Evolutionary conservation across 2,888 invertebrate species (phyloP).

Genomic region (Corythucha ciliata): DNA sequence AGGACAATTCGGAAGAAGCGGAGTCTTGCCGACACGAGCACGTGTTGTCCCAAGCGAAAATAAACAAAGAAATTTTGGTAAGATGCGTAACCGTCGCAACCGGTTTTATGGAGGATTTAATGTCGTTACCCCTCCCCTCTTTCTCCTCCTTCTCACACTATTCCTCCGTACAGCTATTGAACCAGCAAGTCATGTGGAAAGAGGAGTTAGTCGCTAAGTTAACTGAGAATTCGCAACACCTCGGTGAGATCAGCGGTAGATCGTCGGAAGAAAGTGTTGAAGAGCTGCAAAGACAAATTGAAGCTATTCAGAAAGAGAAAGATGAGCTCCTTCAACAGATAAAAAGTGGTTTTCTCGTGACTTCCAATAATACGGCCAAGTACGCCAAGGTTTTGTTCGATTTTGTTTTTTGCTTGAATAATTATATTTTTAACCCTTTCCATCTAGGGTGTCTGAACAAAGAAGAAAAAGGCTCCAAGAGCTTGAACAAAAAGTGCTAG

Average conservation of each 20-base stretch:
- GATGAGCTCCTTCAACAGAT: conserved; percentile 60
- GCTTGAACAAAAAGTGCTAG: conserved; percentile 63
- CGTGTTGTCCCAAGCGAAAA: conserved; percentile 56
- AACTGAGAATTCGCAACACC: conserved; percentile 46
- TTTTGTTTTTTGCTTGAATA: too few relatives aligned
- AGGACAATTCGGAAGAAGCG: neutral
- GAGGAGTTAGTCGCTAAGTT: conserved; percentile 57
- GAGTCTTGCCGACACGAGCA: conserved; percentile 49
- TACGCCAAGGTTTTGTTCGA: too few relatives aligned
- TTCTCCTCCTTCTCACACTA: too few relatives aligned
- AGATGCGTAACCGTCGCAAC: conserved; percentile 2
- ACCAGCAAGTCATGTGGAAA: too few relatives aligned
- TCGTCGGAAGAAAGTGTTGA: conserved; percentile 52
- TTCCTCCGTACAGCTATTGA: too few relatives aligned
- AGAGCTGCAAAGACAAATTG: conserved; percentile 60
- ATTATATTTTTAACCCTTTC: conserved; percentile 14
- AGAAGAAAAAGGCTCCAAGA: conserved; percentile 66
- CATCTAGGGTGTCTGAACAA: conserved; percentile 45
- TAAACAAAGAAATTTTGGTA: conserved; percentile 42
- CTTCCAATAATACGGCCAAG: too few relatives aligned
- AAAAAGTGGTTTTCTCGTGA: too few relatives aligned
- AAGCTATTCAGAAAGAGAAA: conserved; percentile 61
- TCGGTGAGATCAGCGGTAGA: conserved; percentile 44
- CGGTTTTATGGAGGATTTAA: too few relatives aligned
- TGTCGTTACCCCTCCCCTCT: too few relatives aligned